Conservation (phyloP, 1,140 invertebrate species). For the Archivesica marissinica region DNA sequence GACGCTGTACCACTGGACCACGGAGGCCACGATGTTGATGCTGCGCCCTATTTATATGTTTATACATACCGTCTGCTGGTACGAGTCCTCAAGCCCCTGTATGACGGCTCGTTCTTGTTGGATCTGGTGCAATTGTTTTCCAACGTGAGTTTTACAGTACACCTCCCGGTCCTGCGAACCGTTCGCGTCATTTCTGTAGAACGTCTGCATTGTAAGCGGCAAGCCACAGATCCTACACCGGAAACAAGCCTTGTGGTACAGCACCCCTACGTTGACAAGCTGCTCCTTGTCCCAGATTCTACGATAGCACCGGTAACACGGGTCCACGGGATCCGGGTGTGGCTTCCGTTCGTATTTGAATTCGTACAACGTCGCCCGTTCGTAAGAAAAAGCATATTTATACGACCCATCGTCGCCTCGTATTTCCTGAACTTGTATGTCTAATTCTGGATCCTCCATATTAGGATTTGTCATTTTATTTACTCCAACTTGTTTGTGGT, state of each 20-base stretch:
- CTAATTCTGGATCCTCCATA: constrained; percentile 58
- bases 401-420: constrained; percentile 73
- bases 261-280: constrained; percentile 74
- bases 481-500: neutral
- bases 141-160: constrained; percentile 79
- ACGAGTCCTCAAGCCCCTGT: constrained; percentile 49
- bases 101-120: constrained; percentile 68
- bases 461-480: constrained; percentile 11
- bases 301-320: constrained; percentile 80
- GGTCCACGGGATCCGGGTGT: constrained; percentile 74
- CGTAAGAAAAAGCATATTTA: constrained; percentile 79
- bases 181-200: constrained; percentile 76
- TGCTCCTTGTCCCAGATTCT: constrained; percentile 79
- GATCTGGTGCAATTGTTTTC: constrained; percentile 78
- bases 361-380: constrained; percentile 79
- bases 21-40: too few species aligned
- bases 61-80: constrained; percentile 66
- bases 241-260: constrained; percentile 80
- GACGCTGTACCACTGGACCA: too few species aligned
- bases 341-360: constrained; percentile 79
- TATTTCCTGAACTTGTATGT: constrained; percentile 68
- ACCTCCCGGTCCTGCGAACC: constrained; percentile 74
- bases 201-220: constrained; percentile 81
- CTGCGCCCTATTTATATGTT: too few species aligned
- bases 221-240: constrained; percentile 79